Base-by-base conservation (phyloP, 2,113 vertebrate species). In the Notarius lentiginosus region DNA sequence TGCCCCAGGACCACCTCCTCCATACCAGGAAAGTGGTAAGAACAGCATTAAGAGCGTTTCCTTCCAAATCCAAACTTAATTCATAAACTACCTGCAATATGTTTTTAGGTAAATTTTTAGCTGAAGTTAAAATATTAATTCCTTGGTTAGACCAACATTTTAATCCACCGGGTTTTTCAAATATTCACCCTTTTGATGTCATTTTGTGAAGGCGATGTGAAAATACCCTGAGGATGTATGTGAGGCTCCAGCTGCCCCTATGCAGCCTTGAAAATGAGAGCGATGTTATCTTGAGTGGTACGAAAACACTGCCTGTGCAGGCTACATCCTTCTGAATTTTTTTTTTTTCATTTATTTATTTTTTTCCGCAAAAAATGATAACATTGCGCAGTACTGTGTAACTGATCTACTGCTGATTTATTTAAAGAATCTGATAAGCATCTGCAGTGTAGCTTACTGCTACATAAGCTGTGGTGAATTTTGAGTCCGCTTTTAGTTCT, bases 1-100 rank as follows among this genome's bases (percentile, higher is more conserved):
- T 72, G 92, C 91, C 12, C 94, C 96, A 88, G 97, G 95, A 87
- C 97, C 94, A 0, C 95, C 96, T 3, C 97, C 97, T 0, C 93
- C 97, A 0, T 99, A 98, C 88, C 95, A 97, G 18, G 97, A 98
- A 91, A 95, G 95, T 0, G 66, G 96, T 94, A 89, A 94, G 94
- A 51, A 53, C 41, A 51, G 4, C 91, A 83, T 65, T 79, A 34
- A 20, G 1, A 58, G 7, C 27, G 58, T 81, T 47, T 61, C 4
- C 18, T 60, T 20, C n/a, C 53, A 79, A 58, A 79, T 56, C n/a
- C 5, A 18, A 79, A 18, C 76, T 30, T 18, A 30, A 79, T 77
- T 27, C 20, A 77, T 27, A 55, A 34, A 58, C 53, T 5, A 51
- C 10, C 22, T 76, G 47, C 73, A 76, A 0, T 56, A 15, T 56